Evolutionary conservation across 2,888 invertebrate genomes (phyloP), one percentile per base, ranked within the genome.

Genomic region (Tetramorium bicarinatum): DNA sequence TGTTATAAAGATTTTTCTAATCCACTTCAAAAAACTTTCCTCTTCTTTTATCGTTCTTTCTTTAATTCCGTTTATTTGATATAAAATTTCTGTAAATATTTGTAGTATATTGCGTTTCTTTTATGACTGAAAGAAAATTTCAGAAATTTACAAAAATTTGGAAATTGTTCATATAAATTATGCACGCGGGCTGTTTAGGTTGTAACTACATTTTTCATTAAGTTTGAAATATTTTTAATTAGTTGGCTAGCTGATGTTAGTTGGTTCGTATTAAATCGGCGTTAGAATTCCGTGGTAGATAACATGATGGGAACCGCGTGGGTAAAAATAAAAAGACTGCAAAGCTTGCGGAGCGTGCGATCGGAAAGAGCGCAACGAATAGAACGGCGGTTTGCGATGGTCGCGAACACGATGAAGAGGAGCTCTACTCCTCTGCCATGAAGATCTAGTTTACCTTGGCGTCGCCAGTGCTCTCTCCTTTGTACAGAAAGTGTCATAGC

Each of bases 361-460:
- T 59, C 38, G 47, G 56, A 76, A 59, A 77, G 59, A 59, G 47
- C 34, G 21, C 25, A 59, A 61, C 52, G 83, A 76, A 25, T 41
- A 47, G 54, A 82, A 38, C 4, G 82, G 59, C 11, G 85, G 85
- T 87, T 88, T 84, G 88, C 81, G 83, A 76, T 84, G 84, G 88
- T 86, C 87, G 86, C 82, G 84, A 87, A 87, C 71, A 80, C 80
- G 87, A 86, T 85, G 87, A 88, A 88, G 88, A 76, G 86, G 81
- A 83, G 76, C 86, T 77, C 75, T 80, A 75, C 85, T 72, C 81
- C 79, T 79, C 21, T 69, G 69, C 84, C 77, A 80, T 86, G 85
- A 82, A 88, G 87, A 86, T 79, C 77, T 62, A 84, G 88, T 83
- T 83, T 83, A 84, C 84, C 76, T 86, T 76, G 87, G 82, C 77